A percentile compares a stretch with the other conserved stretches of the same genome.
Evolutionary conservation across 2,888 invertebrate species (phyloP).

Genomic region (Xestoiulus laeticollis): DNA sequence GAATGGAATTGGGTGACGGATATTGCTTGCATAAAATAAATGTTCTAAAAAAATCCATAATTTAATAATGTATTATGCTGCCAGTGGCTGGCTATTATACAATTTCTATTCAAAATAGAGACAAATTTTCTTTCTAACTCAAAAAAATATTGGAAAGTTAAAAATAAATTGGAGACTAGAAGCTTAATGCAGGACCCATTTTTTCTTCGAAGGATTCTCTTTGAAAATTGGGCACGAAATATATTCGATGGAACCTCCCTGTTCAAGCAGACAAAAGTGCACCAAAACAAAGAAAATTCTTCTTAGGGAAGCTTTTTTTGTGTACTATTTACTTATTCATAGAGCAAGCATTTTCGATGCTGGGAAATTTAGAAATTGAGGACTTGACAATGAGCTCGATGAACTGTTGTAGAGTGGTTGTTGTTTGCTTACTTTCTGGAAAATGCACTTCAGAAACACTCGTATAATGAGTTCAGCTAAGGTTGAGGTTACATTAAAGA

Average conservation of each 20-base stretch:
- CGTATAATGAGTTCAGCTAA: not conserved
- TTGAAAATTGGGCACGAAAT: not conserved
- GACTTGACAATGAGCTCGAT: not conserved
- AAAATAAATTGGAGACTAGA: not conserved
- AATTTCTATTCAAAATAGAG: not conserved
- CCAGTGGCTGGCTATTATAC: not conserved
- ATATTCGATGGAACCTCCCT: not conserved
- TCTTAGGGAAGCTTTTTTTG: not conserved
- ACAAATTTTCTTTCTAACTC: not conserved
- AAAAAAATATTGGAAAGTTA: not conserved
- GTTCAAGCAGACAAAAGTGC: not conserved
- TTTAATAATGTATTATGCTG: constrained; percentile 13
- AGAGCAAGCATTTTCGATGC: not conserved
- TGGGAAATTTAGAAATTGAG: not conserved
- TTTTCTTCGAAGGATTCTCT: not conserved
- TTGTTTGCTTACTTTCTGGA: not conserved
- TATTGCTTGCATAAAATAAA: constrained; percentile 3
- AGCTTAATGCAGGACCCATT: not conserved
- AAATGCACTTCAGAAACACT: constrained; percentile 24
- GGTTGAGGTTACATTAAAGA: not conserved
- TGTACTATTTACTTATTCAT: constrained; percentile 6
- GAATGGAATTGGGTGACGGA: constrained; percentile 20
- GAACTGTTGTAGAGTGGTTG: not conserved
- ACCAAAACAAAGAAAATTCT: not conserved
- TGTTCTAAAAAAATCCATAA: constrained; percentile 14